Conservation (phyloP, 2,113 vertebrate species). For the Oryzias curvinotus region DNA sequence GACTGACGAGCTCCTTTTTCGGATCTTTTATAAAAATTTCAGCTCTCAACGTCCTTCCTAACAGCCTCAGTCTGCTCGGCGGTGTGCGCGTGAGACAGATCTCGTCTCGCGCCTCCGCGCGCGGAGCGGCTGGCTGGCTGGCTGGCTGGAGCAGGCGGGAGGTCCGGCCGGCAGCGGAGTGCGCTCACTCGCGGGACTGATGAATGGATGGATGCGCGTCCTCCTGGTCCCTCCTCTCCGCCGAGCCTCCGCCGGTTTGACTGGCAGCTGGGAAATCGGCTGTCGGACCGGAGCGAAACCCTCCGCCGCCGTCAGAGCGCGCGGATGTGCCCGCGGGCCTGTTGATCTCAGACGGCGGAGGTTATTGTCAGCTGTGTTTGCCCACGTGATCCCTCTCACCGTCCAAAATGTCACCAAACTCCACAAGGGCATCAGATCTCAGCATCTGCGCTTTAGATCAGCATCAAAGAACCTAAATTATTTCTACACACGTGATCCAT, state of each 20-base stretch:
- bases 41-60: not conserved
- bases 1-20: slow-evolving; percentile 70
- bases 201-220: slow-evolving; percentile 40
- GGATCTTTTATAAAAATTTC: slow-evolving; percentile 4
- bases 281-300: slow-evolving; percentile 16
- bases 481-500: no score
- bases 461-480: no score
- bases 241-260: slow-evolving; percentile 38
- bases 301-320: slow-evolving; percentile 17
- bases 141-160: slow-evolving; percentile 36
- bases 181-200: slow-evolving; percentile 33
- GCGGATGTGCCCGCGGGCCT: slow-evolving; percentile 40
- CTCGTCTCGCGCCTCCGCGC: slow-evolving; percentile 53
- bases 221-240: slow-evolving; percentile 36
- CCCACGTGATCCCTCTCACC: slow-evolving; percentile 14
- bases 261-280: slow-evolving; percentile 29
- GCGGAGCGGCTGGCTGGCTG: slow-evolving; percentile 16
- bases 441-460: no score
- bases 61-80: slow-evolving; percentile 9
- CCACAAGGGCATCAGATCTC: no score
- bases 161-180: slow-evolving; percentile 51
- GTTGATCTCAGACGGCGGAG: slow-evolving; percentile 49
- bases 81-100: slow-evolving; percentile 36
- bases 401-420: slow-evolving; percentile 2
- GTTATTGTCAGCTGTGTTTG: slow-evolving; percentile 33